Conservation (phyloP, 1,140 invertebrate species). For the Drosophila nebulosa region DNA sequence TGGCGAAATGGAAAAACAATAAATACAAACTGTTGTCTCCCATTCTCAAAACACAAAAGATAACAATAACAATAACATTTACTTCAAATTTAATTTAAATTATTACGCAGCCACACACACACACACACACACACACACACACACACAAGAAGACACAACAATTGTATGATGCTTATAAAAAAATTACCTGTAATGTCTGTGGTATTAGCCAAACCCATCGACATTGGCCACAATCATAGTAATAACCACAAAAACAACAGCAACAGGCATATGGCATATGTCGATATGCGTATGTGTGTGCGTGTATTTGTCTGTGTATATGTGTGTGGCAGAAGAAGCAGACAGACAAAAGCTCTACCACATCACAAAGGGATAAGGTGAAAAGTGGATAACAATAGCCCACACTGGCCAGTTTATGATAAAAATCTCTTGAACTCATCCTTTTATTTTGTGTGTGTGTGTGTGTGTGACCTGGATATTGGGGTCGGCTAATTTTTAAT, state of each 20-base stretch:
- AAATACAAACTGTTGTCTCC: conserved; percentile 11
- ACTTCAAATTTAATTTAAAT: conserved; percentile 79
- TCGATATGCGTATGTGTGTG: background rate
- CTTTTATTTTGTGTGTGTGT: too few species aligned
- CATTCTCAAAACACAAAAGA: conserved; percentile 30
- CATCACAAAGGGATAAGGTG: background rate
- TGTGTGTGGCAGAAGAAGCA: background rate
- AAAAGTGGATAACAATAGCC: conserved; percentile 30
- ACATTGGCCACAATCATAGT: background rate
- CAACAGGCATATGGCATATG: background rate
- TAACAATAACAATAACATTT: conserved; percentile 71
- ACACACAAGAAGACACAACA: too few species aligned
- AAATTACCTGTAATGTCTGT: conserved; percentile 64
- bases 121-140: conserved; percentile 16
- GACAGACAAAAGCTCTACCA: too few species aligned
- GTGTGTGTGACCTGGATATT: conserved; percentile 5
- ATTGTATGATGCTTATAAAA: conserved; percentile 66
- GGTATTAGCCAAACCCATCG: conserved; percentile 39
- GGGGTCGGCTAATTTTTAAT: conserved; percentile 27
- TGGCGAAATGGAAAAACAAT: conserved; percentile 70
- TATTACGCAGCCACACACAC: conserved; percentile 41
- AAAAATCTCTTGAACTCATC: conserved; percentile 8
- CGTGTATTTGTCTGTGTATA: background rate
- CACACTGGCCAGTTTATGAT: conserved; percentile 25
- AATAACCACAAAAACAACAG: conserved; percentile 18